Evolutionary conservation across 2,888 invertebrate species (phyloP), one percentile per base, ranked within the genome.

Genomic region (Agrotis puta): DNA sequence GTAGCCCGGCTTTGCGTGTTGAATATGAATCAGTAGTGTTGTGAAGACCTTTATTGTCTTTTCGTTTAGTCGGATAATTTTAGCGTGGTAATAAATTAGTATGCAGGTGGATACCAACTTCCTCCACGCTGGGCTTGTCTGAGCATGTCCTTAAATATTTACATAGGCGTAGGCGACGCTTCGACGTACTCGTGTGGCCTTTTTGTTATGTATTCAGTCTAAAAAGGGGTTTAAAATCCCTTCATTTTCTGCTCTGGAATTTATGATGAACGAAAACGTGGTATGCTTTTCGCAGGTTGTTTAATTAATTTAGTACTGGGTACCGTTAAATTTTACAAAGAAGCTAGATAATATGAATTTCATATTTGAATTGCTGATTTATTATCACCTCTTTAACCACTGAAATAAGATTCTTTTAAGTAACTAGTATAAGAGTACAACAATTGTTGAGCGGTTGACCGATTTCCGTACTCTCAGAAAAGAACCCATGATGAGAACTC

Each of bases 41-140:
- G 77, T 75, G 74, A 83, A 81, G 79, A 69, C 72, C 75, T 78
- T 59, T 70, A 77, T 71, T 68, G 81, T 78, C 84, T 87, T 88
- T 90, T 85, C 61, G 86, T 88, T 89, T 82, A 85, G 89, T 85
- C 84, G 92, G 76, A 88, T 84, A 91, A 87, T 81, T 82, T 86
- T 85, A 70, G 87, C 89, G 87, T 89, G 87, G 89, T 89, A 88
- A 89, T 90, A 85, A 90, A 94, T 95, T 94, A 91, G 93, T 94
- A 95, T 95, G 91, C 94, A 88, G 84, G 89, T 87, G 84, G 87
- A 87, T 84, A 78, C 85, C 73, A 87, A 89, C 91, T 93, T 92
- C 94, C 91, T 93, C 89, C 85, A 86, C 88, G 85, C 83, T 89
- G 87, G 84, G 87, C 81, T 82, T 87, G 93, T 93, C 91, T 91